Base-by-base conservation (phyloP, 2,888 invertebrate genomes). In the Drosophila kambysellisi region DNA sequence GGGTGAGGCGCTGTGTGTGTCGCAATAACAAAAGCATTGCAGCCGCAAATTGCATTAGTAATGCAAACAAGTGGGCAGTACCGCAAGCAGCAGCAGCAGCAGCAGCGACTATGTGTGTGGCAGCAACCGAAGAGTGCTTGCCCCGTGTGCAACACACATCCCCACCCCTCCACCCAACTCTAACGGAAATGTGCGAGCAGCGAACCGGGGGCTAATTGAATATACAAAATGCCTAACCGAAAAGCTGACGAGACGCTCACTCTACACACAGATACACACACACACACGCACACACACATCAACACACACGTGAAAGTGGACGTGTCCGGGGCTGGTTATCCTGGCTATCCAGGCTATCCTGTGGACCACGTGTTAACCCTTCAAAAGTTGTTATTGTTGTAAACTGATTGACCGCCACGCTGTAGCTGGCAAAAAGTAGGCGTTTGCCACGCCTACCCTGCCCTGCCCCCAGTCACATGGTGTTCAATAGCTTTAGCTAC, bases 31-130 rank as follows among this genome's bases (percentile, higher is more conserved):
- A 88, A 84, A 82, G 75, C 90, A 75, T 66, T 88, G 86, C 86
- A 78, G 81, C 85, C 89, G 51, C 89, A 87, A 88, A 88, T 86
- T 87, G 88, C 86, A 87, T 87, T 88, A 88, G 87, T 86, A 88
- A 87, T 87, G 82, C 84, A 84, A 87, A 87, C 87, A 87, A 87
- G 84, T 81, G 74, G 86, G 77, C 64, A 66, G 70, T 66, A 30
- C 70, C 62, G 39, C 32, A 50, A 50, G 67, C 25, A 51, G n/a
- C 48, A 46, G 46, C 50, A 48, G 20, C 43, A 3, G 15, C n/a
- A n/a, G 46, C 46, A 50, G 63, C 56, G 48, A 61, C 69, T 46
- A 58, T 52, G 35, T 51, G 29, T 51, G 66, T 20, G 37, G 20
- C 9, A 39, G 30, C 20, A 43, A 29, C 39, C 30, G 29, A 57